These are phyloP conservation scores for Coelopa pilipes DNA, from an alignment of 2,888 invertebrate genomes.

Conservation along the genomic window DNA sequence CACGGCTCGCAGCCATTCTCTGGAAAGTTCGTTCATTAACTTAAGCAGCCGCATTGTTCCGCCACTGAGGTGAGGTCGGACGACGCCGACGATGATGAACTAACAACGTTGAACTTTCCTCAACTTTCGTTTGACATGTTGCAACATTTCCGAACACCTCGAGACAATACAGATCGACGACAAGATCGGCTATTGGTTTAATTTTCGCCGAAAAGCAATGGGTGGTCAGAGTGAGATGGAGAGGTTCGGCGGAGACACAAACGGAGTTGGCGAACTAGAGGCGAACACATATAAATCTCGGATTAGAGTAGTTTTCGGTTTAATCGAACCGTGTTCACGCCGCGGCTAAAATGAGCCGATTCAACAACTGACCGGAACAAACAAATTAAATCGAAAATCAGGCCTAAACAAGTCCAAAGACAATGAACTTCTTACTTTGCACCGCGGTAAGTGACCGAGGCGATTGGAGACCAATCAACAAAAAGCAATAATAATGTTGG, in stretches of 20 bases:
- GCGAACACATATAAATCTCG: constrained; percentile 54
- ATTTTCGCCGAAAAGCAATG: too few relatives aligned
- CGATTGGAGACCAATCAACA: too few relatives aligned
- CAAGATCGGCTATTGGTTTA: background rate
- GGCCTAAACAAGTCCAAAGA: background rate
- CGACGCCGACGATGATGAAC: background rate
- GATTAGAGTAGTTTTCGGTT: constrained; percentile 51
- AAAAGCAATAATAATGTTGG: too few relatives aligned
- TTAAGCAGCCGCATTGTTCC: too few relatives aligned
- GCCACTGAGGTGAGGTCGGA: too few relatives aligned
- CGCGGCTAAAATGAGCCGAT: constrained; percentile 46
- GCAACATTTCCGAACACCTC: background rate
- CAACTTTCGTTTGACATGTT: constrained; percentile 51
- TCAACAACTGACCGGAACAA: background rate
- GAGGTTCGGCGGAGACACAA: too few relatives aligned
- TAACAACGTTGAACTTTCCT: constrained; percentile 32
- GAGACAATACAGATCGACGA: background rate
- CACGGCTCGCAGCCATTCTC: too few relatives aligned
- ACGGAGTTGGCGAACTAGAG: too few relatives aligned
- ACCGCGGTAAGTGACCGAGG: constrained; percentile 10
- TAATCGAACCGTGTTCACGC: constrained; percentile 56
- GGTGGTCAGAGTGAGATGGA: too few relatives aligned
- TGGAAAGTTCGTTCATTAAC: too few relatives aligned
- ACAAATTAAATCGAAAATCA: background rate
- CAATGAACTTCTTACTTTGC: background rate